phyloP scores from a whole-genome alignment of 2,113 vertebrate genomes.

The Pelecanus crispus region DNA sequence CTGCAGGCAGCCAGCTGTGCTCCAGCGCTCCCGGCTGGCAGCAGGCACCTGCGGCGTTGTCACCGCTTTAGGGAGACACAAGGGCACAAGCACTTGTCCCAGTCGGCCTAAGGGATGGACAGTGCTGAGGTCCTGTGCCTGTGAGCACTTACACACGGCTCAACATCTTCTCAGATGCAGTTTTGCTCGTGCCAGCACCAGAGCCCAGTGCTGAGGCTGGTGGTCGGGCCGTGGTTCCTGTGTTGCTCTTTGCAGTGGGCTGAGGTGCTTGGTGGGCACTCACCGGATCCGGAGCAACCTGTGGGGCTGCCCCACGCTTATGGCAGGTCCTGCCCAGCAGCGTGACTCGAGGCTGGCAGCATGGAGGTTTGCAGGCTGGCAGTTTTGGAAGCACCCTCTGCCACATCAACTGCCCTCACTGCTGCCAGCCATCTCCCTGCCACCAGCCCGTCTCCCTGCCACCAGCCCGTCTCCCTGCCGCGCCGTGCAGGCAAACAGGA shows the following conservation, averaged over 20 bases:
- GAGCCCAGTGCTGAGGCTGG: rapidly evolving
- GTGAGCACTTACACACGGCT: rapidly evolving
- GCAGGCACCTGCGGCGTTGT: neutral
- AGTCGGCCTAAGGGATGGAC: neutral
- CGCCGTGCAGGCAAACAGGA: rapidly evolving
- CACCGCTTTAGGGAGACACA: neutral
- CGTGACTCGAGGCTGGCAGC: neutral
- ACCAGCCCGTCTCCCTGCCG: no score
- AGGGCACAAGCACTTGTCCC: neutral
- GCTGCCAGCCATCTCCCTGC: neutral
- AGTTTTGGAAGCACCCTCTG: neutral
- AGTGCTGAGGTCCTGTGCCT: neutral
- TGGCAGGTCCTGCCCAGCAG: neutral
- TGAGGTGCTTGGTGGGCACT: neutral
- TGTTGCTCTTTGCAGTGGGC: rapidly evolving
- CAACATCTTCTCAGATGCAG: rapidly evolving
- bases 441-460: rapidly evolving
- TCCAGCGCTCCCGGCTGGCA: neutral
- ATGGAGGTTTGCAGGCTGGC: rapidly evolving
- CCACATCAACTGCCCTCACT: rapidly evolving
- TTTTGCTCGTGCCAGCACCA: rapidly evolving
- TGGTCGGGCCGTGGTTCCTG: rapidly evolving
- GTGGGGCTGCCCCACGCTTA: neutral
- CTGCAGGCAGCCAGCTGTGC: neutral
- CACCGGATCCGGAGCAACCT: rapidly evolving